Evolutionary conservation across 2,113 vertebrate genomes (phyloP).

Genomic region (Ophthalmotilapia sp.): DNA sequence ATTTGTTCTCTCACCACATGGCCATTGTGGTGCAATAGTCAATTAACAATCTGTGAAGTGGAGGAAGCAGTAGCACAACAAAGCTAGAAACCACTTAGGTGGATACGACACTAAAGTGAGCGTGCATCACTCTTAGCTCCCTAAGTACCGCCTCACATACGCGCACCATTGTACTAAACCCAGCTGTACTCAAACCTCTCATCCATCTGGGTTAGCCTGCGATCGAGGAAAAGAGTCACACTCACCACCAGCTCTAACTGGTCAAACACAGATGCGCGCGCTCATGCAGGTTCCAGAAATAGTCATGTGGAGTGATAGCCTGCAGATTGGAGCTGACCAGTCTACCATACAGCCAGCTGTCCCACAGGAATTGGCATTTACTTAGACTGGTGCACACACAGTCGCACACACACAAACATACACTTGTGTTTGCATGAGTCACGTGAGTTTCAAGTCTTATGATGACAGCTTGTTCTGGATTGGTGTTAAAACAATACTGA

Average conservation of each 20-base stretch:
- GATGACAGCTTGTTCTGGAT: not conserved
- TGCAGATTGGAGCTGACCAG: conserved; percentile 28
- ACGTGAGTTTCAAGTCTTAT: not conserved
- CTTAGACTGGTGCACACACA: not conserved
- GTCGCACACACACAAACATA: not conserved
- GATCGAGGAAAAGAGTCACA: not conserved
- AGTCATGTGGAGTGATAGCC: conserved; percentile 31
- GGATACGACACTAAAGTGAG: not conserved
- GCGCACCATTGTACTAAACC: not conserved
- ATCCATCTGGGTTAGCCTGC: conserved; percentile 44
- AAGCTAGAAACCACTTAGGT: not conserved
- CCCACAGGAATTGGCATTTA: conserved; percentile 41
- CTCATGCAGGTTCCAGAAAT: conserved; percentile 6
- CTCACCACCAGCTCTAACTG: conserved; percentile 8
- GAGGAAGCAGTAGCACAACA: not conserved
- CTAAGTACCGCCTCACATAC: not conserved
- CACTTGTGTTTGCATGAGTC: not conserved
- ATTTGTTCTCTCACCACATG: not conserved
- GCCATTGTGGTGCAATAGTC: not conserved
- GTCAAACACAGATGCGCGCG: conserved; percentile 1
- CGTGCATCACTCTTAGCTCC: not conserved
- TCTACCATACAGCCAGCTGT: conserved; percentile 35
- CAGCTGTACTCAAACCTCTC: not conserved
- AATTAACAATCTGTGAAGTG: conserved; percentile 23
- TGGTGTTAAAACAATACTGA: not conserved